A percentile compares a stretch with the other conserved stretches of the same genome.
phyloP scores from a whole-genome alignment of 2,113 vertebrate species.

The Sula dactylatra region DNA sequence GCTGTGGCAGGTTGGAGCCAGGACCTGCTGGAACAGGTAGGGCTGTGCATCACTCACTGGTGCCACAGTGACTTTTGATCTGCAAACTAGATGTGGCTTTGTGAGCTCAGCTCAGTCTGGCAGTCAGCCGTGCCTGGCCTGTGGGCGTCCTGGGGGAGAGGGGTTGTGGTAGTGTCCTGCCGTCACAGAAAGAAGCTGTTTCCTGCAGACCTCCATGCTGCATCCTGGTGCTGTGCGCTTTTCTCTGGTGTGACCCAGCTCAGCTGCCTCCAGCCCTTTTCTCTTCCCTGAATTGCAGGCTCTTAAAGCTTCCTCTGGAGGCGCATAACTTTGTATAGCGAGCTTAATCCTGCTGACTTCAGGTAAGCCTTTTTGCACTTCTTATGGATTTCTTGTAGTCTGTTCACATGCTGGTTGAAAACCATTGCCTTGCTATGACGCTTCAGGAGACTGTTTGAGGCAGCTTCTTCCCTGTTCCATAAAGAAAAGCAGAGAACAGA shows the following conservation, averaged over 20 bases:
- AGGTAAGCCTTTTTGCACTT: neutral
- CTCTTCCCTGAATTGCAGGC: neutral
- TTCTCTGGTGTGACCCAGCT: neutral
- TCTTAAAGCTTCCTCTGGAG: neutral
- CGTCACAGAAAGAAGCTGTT: neutral
- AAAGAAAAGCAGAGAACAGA: neutral
- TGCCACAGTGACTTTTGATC: neutral
- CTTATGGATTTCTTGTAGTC: neutral
- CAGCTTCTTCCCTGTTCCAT: neutral
- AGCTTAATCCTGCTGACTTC: neutral
- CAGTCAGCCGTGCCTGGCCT: neutral
- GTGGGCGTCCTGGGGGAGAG: neutral
- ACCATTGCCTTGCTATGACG: neutral
- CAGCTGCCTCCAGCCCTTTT: neutral
- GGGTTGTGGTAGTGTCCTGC: neutral
- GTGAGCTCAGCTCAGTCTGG: neutral
- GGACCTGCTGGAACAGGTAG: neutral
- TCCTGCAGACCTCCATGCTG: neutral
- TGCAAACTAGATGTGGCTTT: neutral
- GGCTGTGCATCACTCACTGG: accelerated
- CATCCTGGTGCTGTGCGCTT: neutral
- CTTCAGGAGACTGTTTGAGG: neutral
- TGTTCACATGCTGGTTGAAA: neutral
- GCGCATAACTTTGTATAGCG: neutral
- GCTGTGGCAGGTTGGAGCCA: accelerated